Evolutionary conservation across 2,113 vertebrate species (phyloP).

Genomic region (Bujurquina vittata): DNA sequence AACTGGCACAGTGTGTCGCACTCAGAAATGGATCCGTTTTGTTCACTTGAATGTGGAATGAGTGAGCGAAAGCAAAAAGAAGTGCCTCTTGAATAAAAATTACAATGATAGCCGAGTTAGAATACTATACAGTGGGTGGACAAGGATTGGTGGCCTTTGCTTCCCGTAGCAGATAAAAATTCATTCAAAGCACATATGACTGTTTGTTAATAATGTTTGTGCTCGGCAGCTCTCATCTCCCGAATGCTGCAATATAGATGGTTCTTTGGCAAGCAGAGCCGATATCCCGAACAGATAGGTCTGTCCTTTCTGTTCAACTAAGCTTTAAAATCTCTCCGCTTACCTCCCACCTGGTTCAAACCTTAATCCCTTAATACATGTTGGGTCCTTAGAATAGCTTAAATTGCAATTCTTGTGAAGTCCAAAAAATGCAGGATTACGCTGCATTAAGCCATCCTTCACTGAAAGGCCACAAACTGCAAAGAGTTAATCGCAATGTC

Average conservation of each 20-base stretch:
- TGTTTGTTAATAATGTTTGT: constrained; percentile 58
- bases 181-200: constrained; percentile 34
- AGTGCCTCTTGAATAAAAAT: constrained; percentile 49
- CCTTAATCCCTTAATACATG: constrained; percentile 76
- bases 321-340: constrained; percentile 66
- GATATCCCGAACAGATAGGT: constrained; percentile 48
- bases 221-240: constrained; percentile 47
- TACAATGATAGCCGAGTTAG: constrained; percentile 34
- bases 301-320: constrained; percentile 58
- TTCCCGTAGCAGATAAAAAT: constrained; percentile 16
- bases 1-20: constrained; percentile 13
- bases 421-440: constrained; percentile 68
- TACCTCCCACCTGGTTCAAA: constrained; percentile 70
- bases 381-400: constrained; percentile 75
- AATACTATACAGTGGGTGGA: constrained; percentile 40
- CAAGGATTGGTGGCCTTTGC: constrained; percentile 28
- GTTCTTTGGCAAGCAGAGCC: constrained; percentile 62
- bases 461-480: constrained; percentile 9
- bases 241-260: constrained; percentile 50
- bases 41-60: constrained; percentile 40
- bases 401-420: constrained; percentile 75
- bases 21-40: constrained; percentile 25
- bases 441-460: constrained; percentile 45
- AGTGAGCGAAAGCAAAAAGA: constrained; percentile 23
- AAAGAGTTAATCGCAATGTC: constrained; percentile 30